These are phyloP conservation scores for Thaumatotibia leucotreta DNA, from an alignment of 1,140 invertebrate genomes.

Conservation along the genomic window DNA sequence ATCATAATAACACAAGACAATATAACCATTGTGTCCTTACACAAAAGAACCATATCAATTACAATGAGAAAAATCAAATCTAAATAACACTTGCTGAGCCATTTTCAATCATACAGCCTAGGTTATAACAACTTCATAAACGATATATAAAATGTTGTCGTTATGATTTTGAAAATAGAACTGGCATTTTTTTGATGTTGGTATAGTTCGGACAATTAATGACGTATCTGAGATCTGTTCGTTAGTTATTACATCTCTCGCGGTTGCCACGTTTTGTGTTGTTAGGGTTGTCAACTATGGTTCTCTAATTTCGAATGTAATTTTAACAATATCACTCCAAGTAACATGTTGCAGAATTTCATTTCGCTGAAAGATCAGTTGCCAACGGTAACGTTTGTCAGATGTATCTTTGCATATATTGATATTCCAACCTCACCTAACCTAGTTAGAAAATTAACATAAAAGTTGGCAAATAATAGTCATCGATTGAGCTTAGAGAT, in stretches of 20 bases:
- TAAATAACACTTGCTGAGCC: not conserved
- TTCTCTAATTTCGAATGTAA: not conserved
- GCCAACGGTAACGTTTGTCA: too few species aligned
- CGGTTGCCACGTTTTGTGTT: conserved; percentile 25
- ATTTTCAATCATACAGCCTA: not conserved
- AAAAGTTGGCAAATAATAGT: too few species aligned
- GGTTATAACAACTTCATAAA: not conserved
- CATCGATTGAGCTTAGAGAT: too few species aligned
- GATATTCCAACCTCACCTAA: too few species aligned
- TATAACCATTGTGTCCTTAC: conserved; percentile 45
- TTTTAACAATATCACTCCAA: not conserved
- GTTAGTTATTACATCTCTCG: conserved; percentile 65
- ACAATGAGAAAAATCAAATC: conserved; percentile 22
- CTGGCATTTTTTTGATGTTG: not conserved
- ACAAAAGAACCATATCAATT: conserved; percentile 59
- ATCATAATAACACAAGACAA: conserved; percentile 41
- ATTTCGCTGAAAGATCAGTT: too few species aligned
- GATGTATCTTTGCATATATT: too few species aligned
- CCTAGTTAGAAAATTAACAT: too few species aligned
- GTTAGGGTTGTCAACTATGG: conserved; percentile 25
- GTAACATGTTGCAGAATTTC: too few species aligned
- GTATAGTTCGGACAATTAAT: conserved; percentile 68
- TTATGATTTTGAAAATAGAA: not conserved
- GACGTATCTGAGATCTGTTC: conserved; percentile 61
- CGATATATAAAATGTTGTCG: not conserved